Conservation (phyloP, 2,113 vertebrate species). For the Python bivittatus region DNA sequence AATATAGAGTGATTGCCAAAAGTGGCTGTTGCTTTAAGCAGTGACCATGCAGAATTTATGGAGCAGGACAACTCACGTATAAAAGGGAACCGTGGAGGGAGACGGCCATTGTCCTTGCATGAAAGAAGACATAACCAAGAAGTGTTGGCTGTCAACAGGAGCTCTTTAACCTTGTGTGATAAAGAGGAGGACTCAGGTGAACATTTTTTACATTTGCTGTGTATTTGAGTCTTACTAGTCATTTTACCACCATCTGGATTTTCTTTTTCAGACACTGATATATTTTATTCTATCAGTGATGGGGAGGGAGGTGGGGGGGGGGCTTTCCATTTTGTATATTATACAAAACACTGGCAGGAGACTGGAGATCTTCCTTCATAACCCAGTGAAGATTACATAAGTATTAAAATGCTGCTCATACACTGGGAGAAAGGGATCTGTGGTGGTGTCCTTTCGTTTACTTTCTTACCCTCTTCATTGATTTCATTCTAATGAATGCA, state of each 20-base stretch:
- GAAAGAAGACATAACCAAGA: not conserved
- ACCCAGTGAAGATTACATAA: constrained; percentile 22
- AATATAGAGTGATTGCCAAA: constrained; percentile 40
- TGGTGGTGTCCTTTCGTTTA: not conserved
- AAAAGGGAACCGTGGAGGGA: not conserved
- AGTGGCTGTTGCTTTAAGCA: not conserved
- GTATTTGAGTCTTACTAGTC: not conserved
- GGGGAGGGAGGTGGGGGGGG: not conserved
- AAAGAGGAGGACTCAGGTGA: not conserved
- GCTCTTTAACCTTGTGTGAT: no score
- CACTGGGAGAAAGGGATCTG: not conserved
- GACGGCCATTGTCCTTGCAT: not conserved
- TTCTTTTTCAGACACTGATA: not conserved
- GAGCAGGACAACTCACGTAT: rapidly evolving
- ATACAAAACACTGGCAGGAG: constrained; percentile 17
- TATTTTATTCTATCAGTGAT: not conserved
- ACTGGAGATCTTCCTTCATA: not conserved
- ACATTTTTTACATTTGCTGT: not conserved
- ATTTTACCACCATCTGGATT: not conserved
- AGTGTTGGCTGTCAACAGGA: no score
- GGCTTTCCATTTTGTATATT: not conserved
- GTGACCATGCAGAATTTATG: constrained; percentile 17
- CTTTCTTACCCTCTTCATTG: not conserved
- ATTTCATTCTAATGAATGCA: not conserved
- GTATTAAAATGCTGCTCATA: not conserved